Evolutionary conservation across 2,888 invertebrate genomes (phyloP).

Genomic region (Escarpia spicata): DNA sequence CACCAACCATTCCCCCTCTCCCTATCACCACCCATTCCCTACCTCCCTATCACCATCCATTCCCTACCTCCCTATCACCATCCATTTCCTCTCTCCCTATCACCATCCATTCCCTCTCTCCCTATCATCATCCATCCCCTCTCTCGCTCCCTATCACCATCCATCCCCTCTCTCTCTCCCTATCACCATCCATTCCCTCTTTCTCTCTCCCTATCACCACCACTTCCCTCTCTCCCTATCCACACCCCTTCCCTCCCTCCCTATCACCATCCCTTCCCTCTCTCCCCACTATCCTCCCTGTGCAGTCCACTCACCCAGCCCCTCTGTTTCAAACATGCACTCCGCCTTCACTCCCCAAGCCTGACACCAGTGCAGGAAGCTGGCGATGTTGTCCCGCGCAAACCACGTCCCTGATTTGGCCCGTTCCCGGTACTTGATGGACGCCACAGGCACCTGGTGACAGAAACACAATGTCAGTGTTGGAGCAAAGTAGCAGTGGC

Average conservation of each 20-base stretch:
- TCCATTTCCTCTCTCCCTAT: too few relatives aligned
- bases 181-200: too few relatives aligned
- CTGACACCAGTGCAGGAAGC: slow-evolving; percentile 87
- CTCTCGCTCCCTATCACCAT: too few relatives aligned
- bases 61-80: too few relatives aligned
- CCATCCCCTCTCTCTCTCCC: too few relatives aligned
- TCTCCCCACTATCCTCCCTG: background rate
- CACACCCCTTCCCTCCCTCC: background rate
- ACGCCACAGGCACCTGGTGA: slow-evolving; percentile 17
- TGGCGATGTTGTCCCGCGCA: slow-evolving; percentile 88
- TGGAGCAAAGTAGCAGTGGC: background rate
- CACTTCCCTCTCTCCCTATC: too few relatives aligned
- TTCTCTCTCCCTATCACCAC: too few relatives aligned
- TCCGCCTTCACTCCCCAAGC: slow-evolving; percentile 87
- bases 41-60: too few relatives aligned
- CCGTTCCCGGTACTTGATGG: slow-evolving; percentile 76
- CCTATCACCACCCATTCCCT: too few relatives aligned
- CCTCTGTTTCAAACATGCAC: slow-evolving; percentile 88
- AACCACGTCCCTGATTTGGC: slow-evolving; percentile 87
- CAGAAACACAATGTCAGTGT: background rate
- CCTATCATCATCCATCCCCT: too few relatives aligned
- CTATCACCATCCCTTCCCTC: background rate
- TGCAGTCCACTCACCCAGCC: slow-evolving; percentile 75
- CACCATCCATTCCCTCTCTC: too few relatives aligned
- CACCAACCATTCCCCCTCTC: too few relatives aligned